Percentiles rank a stretch among this genome's conserved stretches.
Conservation (phyloP, 1,140 invertebrate genomes). For the Drosophila subobscura region DNA sequence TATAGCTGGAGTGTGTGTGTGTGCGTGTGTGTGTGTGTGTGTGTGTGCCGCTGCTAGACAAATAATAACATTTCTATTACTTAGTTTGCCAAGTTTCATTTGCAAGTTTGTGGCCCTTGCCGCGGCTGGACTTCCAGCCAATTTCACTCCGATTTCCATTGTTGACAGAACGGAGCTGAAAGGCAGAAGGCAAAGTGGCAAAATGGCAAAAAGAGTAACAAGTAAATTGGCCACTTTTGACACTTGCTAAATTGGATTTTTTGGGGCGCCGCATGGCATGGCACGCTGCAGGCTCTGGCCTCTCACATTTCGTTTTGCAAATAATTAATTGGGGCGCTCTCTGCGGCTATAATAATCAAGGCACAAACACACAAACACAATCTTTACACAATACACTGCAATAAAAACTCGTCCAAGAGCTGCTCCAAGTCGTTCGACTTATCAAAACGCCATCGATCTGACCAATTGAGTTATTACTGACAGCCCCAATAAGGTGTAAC, state of each 20-base stretch:
- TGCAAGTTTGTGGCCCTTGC: conserved; percentile 47
- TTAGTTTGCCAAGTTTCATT: conserved; percentile 71
- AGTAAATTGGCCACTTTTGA: conserved; percentile 71
- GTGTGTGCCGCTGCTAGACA: conserved; percentile 23
- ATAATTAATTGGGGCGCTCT: conserved; percentile 48
- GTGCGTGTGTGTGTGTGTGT: background rate
- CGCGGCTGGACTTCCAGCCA: conserved; percentile 65
- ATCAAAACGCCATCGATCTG: conserved; percentile 65
- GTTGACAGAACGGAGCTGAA: conserved; percentile 46
- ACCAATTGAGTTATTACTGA: conserved; percentile 74
- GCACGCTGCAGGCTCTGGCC: conserved; percentile 36
- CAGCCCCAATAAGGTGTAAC: conserved; percentile 66
- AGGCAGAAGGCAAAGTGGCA: conserved; percentile 15
- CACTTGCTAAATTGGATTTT: conserved; percentile 68
- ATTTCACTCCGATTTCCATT: conserved; percentile 75
- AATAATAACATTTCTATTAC: conserved; percentile 77
- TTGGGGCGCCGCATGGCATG: conserved; percentile 19
- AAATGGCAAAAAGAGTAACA: conserved; percentile 41
- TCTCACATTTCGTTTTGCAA: conserved; percentile 30
- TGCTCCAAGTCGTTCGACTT: too few species aligned
- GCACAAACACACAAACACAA: conserved; percentile 2
- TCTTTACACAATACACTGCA: conserved; percentile 8
- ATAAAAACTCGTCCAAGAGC: too few species aligned
- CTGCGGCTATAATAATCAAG: conserved; percentile 43
- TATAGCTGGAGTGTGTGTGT: background rate